Evolutionary conservation across 1,140 invertebrate species (phyloP).

Genomic region (Coptotermes formosanus): DNA sequence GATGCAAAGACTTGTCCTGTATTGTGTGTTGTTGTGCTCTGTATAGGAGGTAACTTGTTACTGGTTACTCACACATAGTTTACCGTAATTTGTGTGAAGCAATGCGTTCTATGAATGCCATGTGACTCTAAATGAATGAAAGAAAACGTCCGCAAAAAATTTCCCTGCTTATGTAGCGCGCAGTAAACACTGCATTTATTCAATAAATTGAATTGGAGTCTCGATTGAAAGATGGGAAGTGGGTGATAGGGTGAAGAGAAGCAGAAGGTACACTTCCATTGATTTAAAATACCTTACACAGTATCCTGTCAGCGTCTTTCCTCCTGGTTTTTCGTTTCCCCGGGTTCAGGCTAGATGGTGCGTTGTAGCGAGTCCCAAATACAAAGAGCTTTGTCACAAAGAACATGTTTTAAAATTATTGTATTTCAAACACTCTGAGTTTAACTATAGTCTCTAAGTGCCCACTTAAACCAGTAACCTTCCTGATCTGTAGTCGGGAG

Average conservation of each 20-base stretch:
- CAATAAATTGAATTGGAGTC: conserved; percentile 12
- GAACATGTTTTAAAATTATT: neutral
- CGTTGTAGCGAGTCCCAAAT: neutral
- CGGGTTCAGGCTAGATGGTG: neutral
- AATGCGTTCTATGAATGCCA: neutral
- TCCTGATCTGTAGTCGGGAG: too few species aligned
- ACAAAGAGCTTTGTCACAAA: neutral
- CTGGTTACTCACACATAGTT: too few species aligned
- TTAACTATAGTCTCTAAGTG: too few species aligned
- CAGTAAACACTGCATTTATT: conserved; percentile 17
- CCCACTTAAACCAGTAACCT: too few species aligned
- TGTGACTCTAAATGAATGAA: neutral
- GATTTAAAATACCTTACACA: neutral
- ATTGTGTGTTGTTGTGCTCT: too few species aligned
- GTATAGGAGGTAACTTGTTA: too few species aligned
- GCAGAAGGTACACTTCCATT: neutral
- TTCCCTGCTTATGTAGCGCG: neutral
- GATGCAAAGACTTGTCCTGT: too few species aligned
- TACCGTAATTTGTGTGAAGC: neutral
- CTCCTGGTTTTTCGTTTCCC: neutral
- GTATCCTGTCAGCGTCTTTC: neutral
- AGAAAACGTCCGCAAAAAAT: neutral
- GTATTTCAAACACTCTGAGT: too few species aligned
- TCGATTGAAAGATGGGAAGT: conserved; percentile 7
- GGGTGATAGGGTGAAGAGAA: neutral